Evolutionary conservation across 64 coral and sea anemone genomes (phyloP), one percentile per base, ranked within the genome.

Genomic region (Platygyra sinensis): DNA sequence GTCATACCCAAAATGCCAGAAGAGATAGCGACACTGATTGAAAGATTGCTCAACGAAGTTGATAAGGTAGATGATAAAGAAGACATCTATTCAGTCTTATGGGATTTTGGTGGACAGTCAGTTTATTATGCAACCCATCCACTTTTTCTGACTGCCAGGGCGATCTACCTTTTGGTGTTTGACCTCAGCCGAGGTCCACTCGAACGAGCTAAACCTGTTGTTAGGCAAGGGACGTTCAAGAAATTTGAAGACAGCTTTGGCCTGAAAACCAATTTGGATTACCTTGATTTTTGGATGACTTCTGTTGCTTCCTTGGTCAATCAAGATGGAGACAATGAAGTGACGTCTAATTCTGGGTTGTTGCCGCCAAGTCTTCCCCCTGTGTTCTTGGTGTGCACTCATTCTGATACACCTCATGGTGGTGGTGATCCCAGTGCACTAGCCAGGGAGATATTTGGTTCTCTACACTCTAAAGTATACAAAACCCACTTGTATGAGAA

Each of bases 21-120:
- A 10, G 36, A 49, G 6, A 22, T 76, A 49, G 74, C 16, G 0
- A 22, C 7, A 12, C 20, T 49, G 39, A 76, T 76, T 22, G 18
- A 49, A 77, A 49, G 20, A 20, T n/a, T 77, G 15, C 74, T 51
- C 13, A 9, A 77, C 6, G 74, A 77, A 49, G 38, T 50, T 77
- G 20, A 50, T 30, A 42, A 76, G 14, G 36, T 22, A 11, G 20
- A 50, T 11, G 74, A 49, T 24, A 18, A 24, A 49, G 74, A 50
- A 22, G 74, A 77, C 5, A 50, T 77, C 4, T 77, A 77, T 50
- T 77, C 74, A 24, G 19, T 77, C 14, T 8, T 50, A 5, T 77
- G 74, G 74, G 74, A 77, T 22, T 77, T 77, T 77, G 74, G 17
- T 49, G 74, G 74, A 20, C 74, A 77, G 39, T 50, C 74, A 22